Conservation (phyloP, 2,113 vertebrate genomes). For the Cyanocitta stelleri region DNA sequence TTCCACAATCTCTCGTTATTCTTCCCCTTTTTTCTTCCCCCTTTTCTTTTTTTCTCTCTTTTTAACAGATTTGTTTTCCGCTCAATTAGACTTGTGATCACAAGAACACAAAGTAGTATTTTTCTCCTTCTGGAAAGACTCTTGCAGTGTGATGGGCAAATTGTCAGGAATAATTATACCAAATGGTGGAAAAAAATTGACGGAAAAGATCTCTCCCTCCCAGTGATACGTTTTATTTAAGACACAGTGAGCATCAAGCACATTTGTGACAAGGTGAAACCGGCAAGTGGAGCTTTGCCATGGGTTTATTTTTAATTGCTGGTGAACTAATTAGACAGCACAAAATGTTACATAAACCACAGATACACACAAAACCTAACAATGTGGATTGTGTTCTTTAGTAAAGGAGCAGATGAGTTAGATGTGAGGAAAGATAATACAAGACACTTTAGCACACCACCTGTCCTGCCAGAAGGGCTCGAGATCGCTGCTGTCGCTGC, state of each 20-base stretch:
- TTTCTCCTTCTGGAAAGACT: slow-evolving; percentile 76
- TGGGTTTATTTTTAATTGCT: slow-evolving; percentile 74
- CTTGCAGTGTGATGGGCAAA: slow-evolving; percentile 73
- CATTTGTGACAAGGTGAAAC: slow-evolving; percentile 68
- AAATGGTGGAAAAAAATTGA: slow-evolving; percentile 61
- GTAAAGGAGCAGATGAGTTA: slow-evolving; percentile 32
- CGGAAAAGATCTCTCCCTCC: slow-evolving; percentile 46
- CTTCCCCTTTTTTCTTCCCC: background rate
- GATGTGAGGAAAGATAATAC: background rate
- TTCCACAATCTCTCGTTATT: background rate
- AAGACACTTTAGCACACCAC: background rate
- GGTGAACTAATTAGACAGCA: slow-evolving; percentile 69
- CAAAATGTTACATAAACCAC: slow-evolving; percentile 50
- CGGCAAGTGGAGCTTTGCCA: slow-evolving; percentile 68
- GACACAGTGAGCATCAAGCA: slow-evolving; percentile 40
- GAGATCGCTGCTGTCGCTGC: background rate
- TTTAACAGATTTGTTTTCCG: slow-evolving; percentile 77
- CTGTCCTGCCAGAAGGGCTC: slow-evolving; percentile 19
- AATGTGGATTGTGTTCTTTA: slow-evolving; percentile 17
- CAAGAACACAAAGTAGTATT: slow-evolving; percentile 74
- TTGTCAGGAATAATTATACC: slow-evolving; percentile 79
- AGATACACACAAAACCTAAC: background rate
- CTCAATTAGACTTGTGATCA: slow-evolving; percentile 79
- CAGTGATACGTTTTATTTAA: slow-evolving; percentile 69
- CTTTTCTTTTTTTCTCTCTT: background rate